Conservation (phyloP, 2,797 vertebrate species). For the Clarias pachynema region DNA sequence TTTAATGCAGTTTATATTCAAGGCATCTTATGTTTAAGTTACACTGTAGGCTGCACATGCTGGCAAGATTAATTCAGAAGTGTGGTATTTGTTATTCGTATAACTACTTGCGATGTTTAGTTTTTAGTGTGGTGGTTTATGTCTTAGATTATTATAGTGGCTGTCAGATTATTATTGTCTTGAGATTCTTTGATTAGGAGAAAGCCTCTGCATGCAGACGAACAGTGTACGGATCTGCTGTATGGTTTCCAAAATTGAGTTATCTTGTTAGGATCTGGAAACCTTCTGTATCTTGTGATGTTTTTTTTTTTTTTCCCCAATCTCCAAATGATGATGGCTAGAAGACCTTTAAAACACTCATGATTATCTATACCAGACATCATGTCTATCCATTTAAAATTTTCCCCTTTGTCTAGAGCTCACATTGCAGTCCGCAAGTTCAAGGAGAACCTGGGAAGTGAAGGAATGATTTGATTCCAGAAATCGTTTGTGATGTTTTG, state of each 20-base stretch:
- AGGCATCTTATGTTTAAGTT: neutral
- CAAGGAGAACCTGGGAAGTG: neutral
- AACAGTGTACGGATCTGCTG: neutral
- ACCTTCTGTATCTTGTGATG: neutral
- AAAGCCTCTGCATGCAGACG: neutral
- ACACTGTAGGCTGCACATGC: neutral
- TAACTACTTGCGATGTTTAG: neutral
- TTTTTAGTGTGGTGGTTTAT: neutral
- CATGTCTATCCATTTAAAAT: neutral
- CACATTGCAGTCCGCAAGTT: too few species aligned
- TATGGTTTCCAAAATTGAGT: slow-evolving; percentile 10
- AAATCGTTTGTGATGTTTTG: slow-evolving; percentile 17
- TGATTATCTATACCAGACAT: neutral
- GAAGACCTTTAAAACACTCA: neutral
- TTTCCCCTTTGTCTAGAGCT: neutral
- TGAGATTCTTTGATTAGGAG: slow-evolving; percentile 2
- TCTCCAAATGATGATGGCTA: too few species aligned
- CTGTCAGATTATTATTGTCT: slow-evolving; percentile 7
- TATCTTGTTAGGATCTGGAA: slow-evolving; percentile 10
- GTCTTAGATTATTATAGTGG: neutral
- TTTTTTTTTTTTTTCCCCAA: neutral
- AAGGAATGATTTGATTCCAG: neutral
- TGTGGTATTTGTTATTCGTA: neutral
- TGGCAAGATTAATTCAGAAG: neutral
- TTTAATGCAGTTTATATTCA: neutral